Evolutionary conservation across 2,797 vertebrate genomes (phyloP), one percentile per base, ranked within the genome.

Genomic region (Sebastes hubbsi): DNA sequence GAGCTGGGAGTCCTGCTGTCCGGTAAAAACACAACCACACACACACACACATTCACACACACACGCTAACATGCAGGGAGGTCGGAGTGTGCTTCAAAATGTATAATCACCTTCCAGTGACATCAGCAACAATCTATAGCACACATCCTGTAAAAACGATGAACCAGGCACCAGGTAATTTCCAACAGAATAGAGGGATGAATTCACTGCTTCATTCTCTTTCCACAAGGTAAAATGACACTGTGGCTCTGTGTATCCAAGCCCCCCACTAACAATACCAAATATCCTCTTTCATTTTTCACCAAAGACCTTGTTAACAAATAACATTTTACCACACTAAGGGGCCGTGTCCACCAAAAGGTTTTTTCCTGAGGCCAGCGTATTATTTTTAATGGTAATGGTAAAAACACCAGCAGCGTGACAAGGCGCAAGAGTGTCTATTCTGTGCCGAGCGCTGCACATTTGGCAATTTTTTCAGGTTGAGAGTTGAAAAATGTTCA

Each of bases 1-100:
- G 98, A 99, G 86, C 97, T 99, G 91, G 98, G 98, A 80, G 97
- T 99, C 88, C 95, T 99, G 84, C 95, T 97, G 88, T 98, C 98
- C 93, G 98, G 97, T 99, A 89, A 94, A 95, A 24, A 77, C 5
- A 24, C 61, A 68, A 46, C 7, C 49, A n/a, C 61, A 27, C 74
- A 78, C 34, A 65, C 55, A 77, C 20, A 8, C 42, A n/a, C 65
- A 22, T 20, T 30, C n/a, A n/a, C 25, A 56, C 63, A 25, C 65
- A 64, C 24, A 59, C 42, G 54, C 38, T 16, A 34, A 77, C 60
- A 68, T 22, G 56, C 59, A 69, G 27, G 11, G 11, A 46, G 77
- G 70, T 78, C 56, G 24, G 27, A 80, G 18, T 49, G 13, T 24
- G 60, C 69, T 62, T 83, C 27, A 38, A 56, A 77, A 81, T 86